Conservation (phyloP, 2,888 invertebrate species). For the Papilio protenor region DNA sequence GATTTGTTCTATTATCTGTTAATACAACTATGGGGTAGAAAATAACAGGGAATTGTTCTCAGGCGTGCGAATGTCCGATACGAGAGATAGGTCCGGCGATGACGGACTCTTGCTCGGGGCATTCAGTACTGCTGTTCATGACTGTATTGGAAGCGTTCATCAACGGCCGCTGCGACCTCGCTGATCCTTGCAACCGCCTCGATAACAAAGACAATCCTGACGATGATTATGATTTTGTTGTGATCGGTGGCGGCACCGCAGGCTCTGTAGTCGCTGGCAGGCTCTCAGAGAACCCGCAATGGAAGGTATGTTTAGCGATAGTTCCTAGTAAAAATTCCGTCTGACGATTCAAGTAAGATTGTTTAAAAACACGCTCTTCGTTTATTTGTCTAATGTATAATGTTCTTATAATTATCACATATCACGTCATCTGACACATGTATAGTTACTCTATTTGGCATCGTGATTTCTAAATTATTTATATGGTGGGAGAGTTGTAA, state of each 20-base stretch:
- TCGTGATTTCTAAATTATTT: too few relatives aligned
- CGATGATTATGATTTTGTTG: constrained; percentile 86
- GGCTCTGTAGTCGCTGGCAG: constrained; percentile 87
- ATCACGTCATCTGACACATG: neutral
- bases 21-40: too few relatives aligned
- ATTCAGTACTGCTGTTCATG: constrained; percentile 86
- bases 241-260: constrained; percentile 87
- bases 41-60: too few relatives aligned
- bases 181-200: constrained; percentile 86
- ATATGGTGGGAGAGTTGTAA: too few relatives aligned
- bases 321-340: neutral
- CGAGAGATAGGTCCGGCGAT: constrained; percentile 84
- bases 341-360: neutral
- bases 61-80: constrained; percentile 83
- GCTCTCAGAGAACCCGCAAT: constrained; percentile 86
- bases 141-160: constrained; percentile 86
- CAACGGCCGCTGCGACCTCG: constrained; percentile 83
- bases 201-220: constrained; percentile 69
- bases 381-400: neutral
- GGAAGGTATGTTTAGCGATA: constrained; percentile 77
- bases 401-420: neutral
- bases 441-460: neutral
- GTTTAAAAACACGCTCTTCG: neutral
- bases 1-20: neutral
- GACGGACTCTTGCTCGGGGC: constrained; percentile 83